Percentiles rank a stretch among this genome's conserved stretches.
Conservation (phyloP, 2,797 vertebrate species). For the Peromyscus melanophrys region DNA sequence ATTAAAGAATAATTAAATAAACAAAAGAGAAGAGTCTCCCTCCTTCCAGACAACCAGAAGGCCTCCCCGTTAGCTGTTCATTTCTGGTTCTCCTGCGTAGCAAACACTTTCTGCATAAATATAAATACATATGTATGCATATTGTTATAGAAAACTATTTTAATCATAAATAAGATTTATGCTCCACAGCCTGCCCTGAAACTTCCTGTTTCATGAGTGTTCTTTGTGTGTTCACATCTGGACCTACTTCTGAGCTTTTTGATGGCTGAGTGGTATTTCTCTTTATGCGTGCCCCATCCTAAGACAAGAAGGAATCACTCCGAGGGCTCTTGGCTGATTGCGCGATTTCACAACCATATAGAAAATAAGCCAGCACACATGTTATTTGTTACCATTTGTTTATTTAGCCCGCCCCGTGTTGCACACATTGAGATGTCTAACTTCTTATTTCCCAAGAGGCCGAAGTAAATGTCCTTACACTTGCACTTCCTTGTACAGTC, state of each 20-base stretch:
- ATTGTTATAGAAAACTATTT: neutral
- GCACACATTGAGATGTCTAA: neutral
- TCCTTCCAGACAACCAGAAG: neutral
- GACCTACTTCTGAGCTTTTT: neutral
- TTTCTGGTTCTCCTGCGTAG: conserved; percentile 22
- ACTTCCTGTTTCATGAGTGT: neutral
- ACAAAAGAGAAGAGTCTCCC: neutral
- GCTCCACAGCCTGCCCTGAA: neutral
- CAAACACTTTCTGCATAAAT: neutral
- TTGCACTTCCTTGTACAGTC: neutral
- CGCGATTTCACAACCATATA: neutral
- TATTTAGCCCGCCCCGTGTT: neutral
- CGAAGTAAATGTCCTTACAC: neutral
- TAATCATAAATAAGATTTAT: conserved; percentile 33
- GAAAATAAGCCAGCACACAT: neutral
- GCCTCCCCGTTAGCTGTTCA: neutral
- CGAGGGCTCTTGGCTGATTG: neutral
- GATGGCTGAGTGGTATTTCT: neutral
- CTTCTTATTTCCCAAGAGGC: conserved; percentile 26
- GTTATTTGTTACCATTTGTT: neutral
- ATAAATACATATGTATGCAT: neutral
- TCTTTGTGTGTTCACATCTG: neutral
- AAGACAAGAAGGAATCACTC: neutral
- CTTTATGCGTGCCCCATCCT: neutral
- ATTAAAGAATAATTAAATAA: neutral